Conservation (phyloP, 2,888 invertebrate genomes). For the Leistus spinibarbis region DNA sequence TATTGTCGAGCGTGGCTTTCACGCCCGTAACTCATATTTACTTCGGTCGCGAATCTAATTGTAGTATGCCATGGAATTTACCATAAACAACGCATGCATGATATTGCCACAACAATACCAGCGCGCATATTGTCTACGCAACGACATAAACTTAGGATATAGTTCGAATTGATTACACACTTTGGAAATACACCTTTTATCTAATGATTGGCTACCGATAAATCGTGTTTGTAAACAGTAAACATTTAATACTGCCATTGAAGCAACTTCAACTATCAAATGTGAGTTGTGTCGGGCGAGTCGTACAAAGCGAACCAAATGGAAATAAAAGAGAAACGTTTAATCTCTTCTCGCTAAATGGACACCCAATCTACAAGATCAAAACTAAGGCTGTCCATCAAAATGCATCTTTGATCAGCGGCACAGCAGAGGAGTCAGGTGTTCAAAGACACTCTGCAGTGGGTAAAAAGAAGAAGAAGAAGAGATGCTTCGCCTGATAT, state of each 20-base stretch:
- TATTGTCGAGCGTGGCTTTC: slow-evolving; percentile 5
- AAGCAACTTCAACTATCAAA: not conserved
- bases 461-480: not conserved
- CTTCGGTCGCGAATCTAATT: not conserved
- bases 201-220: not conserved
- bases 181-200: too few relatives aligned
- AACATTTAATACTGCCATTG: not conserved
- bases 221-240: not conserved
- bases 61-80: not conserved
- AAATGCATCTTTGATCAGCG: slow-evolving; percentile 55
- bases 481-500: slow-evolving; percentile 35
- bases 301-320: not conserved
- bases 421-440: slow-evolving; percentile 48
- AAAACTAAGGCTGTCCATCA: slow-evolving; percentile 55
- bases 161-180: too few relatives aligned
- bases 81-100: not conserved
- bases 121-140: not conserved
- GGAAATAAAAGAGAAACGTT: slow-evolving; percentile 20
- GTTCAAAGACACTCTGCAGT: slow-evolving; percentile 41
- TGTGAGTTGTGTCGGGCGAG: not conserved
- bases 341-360: slow-evolving; percentile 50
- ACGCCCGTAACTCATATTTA: not conserved
- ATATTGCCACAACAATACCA: not conserved
- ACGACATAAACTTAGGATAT: too few relatives aligned
- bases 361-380: slow-evolving; percentile 50